phyloP scores from a whole-genome alignment of 2,888 invertebrate genomes.

The Bibio marci region DNA sequence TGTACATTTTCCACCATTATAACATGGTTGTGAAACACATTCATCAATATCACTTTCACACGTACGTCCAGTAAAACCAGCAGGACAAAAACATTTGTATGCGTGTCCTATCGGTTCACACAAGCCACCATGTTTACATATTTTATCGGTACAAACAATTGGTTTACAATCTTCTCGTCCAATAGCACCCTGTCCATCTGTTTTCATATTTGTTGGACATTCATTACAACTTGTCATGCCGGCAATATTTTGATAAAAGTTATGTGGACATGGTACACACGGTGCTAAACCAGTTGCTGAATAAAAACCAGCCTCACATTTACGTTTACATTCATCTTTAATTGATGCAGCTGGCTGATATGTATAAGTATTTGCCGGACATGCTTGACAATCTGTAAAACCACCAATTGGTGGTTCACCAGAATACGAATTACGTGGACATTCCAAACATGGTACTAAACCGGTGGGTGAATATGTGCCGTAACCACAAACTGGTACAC shows the following conservation, averaged over 20 bases:
- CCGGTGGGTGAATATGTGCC: slow-evolving; percentile 93
- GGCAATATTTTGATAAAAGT: slow-evolving; percentile 75
- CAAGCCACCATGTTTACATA: slow-evolving; percentile 81
- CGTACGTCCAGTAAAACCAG: slow-evolving; percentile 81
- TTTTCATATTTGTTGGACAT: slow-evolving; percentile 82
- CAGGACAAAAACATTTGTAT: slow-evolving; percentile 83
- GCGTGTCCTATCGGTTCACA: slow-evolving; percentile 81
- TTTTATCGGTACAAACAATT: slow-evolving; percentile 71
- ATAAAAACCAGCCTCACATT: slow-evolving; percentile 65
- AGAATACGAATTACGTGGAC: slow-evolving; percentile 81
- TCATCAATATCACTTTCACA: slow-evolving; percentile 94
- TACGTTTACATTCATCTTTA: slow-evolving; percentile 66
- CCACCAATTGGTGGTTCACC: slow-evolving; percentile 77
- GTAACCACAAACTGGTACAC: slow-evolving; percentile 87
- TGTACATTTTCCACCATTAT: slow-evolving; percentile 80
- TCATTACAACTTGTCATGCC: slow-evolving; percentile 78
- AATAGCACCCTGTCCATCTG: slow-evolving; percentile 59
- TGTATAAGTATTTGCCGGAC: slow-evolving; percentile 76
- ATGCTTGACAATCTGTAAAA: slow-evolving; percentile 85
- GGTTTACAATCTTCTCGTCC: slow-evolving; percentile 74
- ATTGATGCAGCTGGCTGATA: slow-evolving; percentile 82
- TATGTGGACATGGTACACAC: slow-evolving; percentile 79
- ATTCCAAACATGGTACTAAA: slow-evolving; percentile 82
- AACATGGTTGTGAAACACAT: slow-evolving; percentile 86
- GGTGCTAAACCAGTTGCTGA: slow-evolving; percentile 87